Percentiles rank a stretch among this genome's conserved stretches.
These are phyloP conservation scores for Astropecten irregularis DNA, from an alignment of 53 echinoderm and acorn worm genomes.

Conservation along the genomic window DNA sequence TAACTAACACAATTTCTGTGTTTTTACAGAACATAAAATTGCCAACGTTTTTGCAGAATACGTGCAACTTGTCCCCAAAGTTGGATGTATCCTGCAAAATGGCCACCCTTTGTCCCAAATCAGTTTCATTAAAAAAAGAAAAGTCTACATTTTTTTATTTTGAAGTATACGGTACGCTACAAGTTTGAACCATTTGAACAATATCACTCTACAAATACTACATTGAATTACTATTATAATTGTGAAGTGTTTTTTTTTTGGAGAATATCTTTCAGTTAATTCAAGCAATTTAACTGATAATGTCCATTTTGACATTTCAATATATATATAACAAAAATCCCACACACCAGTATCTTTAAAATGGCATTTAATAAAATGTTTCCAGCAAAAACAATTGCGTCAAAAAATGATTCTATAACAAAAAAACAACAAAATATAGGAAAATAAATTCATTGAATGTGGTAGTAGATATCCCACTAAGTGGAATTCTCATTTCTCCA, in stretches of 20 bases:
- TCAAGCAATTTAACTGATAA: neutral
- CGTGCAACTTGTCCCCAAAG: slow-evolving; percentile 26
- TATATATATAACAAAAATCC: slow-evolving; percentile 34
- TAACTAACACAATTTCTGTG: slow-evolving; percentile 11
- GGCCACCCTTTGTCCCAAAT: neutral
- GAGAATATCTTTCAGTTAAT: too few species aligned
- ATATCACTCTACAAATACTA: neutral
- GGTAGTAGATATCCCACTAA: too few species aligned
- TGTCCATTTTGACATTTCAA: slow-evolving; percentile 16
- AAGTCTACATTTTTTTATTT: neutral
- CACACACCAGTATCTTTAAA: slow-evolving; percentile 26
- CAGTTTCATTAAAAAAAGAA: neutral
- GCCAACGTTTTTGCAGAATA: too few species aligned
- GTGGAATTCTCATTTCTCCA: neutral
- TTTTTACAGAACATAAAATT: too few species aligned
- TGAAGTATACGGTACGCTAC: neutral
- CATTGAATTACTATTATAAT: neutral
- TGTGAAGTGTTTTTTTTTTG: neutral
- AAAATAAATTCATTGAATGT: too few species aligned
- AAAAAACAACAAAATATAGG: too few species aligned
- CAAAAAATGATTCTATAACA: too few species aligned
- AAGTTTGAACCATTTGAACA: neutral
- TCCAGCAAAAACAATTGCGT: slow-evolving; percentile 13
- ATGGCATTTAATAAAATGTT: neutral
- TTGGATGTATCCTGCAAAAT: neutral